Evolutionary conservation across 2,797 vertebrate species (phyloP).

Genomic region (Tolypeutes matacus): DNA sequence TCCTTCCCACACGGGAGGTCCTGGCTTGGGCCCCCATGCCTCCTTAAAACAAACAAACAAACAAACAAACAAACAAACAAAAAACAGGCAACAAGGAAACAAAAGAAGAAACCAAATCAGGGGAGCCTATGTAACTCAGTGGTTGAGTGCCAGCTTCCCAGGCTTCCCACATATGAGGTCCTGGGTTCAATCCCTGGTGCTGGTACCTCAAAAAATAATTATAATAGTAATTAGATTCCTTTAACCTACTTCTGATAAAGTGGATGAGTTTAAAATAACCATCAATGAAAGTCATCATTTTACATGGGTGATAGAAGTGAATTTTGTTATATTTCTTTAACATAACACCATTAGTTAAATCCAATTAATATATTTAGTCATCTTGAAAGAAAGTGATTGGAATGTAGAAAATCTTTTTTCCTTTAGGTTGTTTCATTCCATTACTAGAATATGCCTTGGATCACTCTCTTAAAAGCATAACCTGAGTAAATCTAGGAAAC

Average conservation of each 20-base stretch:
- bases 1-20: no score
- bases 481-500: background rate
- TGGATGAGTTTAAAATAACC: background rate
- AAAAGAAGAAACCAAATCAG: no score
- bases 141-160: no score
- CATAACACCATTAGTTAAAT: background rate
- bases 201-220: no score
- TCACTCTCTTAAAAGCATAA: background rate
- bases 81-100: no score
- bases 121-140: no score
- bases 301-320: background rate
- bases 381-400: background rate
- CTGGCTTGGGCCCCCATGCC: no score
- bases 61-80: no score
- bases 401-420: background rate
- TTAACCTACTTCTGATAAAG: background rate
- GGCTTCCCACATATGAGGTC: no score
- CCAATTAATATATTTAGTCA: background rate
- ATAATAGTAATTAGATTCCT: background rate
- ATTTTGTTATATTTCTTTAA: slow-evolving; percentile 17
- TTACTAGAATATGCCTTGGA: background rate
- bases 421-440: background rate
- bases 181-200: no score
- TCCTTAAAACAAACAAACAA: no score
- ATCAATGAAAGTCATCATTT: background rate